Conservation (phyloP, 2,113 vertebrate species). For the Glaucidium brasilianum region DNA sequence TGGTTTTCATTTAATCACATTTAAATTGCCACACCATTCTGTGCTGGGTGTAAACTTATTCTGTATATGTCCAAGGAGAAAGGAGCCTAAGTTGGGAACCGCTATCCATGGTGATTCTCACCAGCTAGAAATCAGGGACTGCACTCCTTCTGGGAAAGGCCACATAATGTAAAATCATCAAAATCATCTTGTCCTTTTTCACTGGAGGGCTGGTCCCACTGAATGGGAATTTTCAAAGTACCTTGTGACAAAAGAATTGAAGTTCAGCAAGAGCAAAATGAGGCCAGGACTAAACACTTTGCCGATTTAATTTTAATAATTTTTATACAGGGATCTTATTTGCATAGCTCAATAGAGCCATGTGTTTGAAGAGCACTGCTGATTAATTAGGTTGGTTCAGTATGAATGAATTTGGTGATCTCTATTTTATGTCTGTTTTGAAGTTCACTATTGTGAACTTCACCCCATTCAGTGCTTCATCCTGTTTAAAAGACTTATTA, state of each 20-base stretch:
- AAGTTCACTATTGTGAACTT: conserved; percentile 30
- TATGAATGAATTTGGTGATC: conserved; percentile 24
- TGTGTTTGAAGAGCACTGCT: conserved; percentile 20
- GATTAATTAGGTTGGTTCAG: conserved; percentile 18
- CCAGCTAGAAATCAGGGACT: background rate
- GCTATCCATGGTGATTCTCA: conserved; percentile 6
- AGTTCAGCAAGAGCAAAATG: background rate
- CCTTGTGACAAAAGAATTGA: background rate
- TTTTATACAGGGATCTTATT: conserved; percentile 12
- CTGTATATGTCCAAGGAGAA: background rate
- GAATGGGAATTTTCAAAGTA: conserved; percentile 16
- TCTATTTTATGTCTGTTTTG: conserved; percentile 23
- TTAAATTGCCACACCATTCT: background rate
- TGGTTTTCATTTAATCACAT: conserved; percentile 15
- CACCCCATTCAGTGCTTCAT: background rate
- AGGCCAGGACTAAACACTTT: background rate
- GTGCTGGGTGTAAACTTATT: background rate
- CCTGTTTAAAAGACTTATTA: conserved; percentile 27
- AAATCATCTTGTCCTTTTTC: background rate
- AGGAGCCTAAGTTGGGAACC: background rate
- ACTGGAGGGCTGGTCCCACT: background rate
- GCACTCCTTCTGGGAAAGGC: background rate
- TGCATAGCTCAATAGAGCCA: background rate
- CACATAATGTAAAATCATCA: background rate
- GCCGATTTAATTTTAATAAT: conserved; percentile 6